Conservation (phyloP, 2,113 vertebrate species). For the Brienomyrus brachyistius region DNA sequence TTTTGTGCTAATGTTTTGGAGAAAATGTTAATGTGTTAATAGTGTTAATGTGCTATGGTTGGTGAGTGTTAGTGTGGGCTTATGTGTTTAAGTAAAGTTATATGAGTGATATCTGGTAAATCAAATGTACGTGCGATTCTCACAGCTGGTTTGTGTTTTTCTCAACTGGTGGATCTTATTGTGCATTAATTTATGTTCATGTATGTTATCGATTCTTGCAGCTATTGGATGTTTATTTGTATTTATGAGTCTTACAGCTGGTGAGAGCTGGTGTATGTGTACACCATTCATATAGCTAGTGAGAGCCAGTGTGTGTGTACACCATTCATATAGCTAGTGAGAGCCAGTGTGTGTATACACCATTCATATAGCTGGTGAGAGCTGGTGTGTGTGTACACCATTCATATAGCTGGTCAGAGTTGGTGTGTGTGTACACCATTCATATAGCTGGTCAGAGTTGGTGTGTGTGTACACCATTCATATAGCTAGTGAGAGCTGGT, state of each 20-base stretch:
- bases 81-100: neutral
- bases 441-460: slow-evolving; percentile 49
- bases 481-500: neutral
- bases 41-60: neutral
- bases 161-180: neutral
- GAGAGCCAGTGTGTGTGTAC: neutral
- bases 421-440: neutral
- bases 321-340: slow-evolving; percentile 67
- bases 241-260: neutral
- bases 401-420: too few species aligned
- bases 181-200: slow-evolving; percentile 76
- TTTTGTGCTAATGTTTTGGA: too few species aligned
- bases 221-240: neutral
- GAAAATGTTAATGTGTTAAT: neutral
- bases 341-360: slow-evolving; percentile 30
- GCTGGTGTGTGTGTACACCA: too few species aligned
- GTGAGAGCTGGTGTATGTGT: slow-evolving; percentile 64
- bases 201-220: slow-evolving; percentile 65
- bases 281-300: neutral
- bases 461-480: slow-evolving; percentile 70
- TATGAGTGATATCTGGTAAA: neutral
- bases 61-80: neutral
- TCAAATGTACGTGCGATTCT: neutral
- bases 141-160: neutral
- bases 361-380: neutral